Conservation (phyloP, 1,140 invertebrate species). For the Neodiprion virginianus region DNA sequence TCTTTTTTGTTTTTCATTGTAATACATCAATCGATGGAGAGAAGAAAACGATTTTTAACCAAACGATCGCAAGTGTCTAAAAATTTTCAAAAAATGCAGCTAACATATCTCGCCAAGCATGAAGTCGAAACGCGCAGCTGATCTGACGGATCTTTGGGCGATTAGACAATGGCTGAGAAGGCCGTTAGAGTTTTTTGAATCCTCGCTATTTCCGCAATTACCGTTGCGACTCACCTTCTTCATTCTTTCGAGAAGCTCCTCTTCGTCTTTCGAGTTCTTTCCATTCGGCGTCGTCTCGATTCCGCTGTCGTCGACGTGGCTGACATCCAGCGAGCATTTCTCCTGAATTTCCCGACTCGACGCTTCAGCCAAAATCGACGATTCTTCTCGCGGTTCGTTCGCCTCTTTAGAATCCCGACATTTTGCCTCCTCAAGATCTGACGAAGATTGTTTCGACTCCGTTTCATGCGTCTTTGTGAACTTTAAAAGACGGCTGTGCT, state of each 20-base stretch:
- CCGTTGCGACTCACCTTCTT: conserved; percentile 33
- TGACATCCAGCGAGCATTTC: conserved; percentile 16
- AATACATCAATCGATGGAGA: too few relatives aligned
- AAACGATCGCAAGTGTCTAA: too few relatives aligned
- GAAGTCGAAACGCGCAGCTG: background rate
- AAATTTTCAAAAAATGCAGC: background rate
- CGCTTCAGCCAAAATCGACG: background rate
- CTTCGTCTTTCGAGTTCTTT: conserved; percentile 18
- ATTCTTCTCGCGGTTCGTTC: conserved; percentile 6
- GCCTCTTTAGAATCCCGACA: conserved; percentile 17
- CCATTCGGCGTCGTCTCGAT: conserved; percentile 39
- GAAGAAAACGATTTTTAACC: too few relatives aligned
- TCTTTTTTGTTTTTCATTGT: background rate
- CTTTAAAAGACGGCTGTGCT: conserved; percentile 9
- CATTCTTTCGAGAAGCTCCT: conserved; percentile 24
- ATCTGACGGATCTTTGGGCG: background rate
- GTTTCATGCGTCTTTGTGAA: background rate
- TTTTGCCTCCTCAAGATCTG: conserved; percentile 21
- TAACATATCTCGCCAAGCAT: conserved; percentile 10
- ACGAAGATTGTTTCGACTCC: conserved; percentile 24
- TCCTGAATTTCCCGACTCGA: background rate
- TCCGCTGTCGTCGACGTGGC: conserved; percentile 36
- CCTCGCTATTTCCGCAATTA: conserved; percentile 8
- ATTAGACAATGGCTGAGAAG: background rate
- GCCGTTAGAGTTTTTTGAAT: background rate